These are phyloP conservation scores for Leuciscus idus DNA, from an alignment of 2,113 vertebrate genomes.

Conservation along the genomic window DNA sequence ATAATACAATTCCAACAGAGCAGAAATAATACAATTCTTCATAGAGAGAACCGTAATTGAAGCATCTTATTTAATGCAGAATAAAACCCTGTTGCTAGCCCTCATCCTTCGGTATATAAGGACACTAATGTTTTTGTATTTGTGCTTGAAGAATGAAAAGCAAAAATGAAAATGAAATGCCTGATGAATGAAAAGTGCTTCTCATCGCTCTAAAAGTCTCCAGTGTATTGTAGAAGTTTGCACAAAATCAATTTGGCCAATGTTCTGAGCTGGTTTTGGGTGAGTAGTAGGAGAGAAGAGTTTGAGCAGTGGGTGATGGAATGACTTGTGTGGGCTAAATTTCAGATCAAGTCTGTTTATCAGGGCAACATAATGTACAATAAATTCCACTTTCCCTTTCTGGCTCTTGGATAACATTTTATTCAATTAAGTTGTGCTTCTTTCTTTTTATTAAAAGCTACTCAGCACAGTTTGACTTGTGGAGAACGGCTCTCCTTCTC, in stretches of 20 bases:
- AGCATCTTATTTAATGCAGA: neutral
- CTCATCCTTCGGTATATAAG: neutral
- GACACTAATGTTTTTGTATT: neutral
- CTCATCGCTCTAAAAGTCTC: neutral
- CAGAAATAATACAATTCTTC: neutral
- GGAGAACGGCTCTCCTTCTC: slow-evolving; percentile 23
- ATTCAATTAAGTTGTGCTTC: slow-evolving; percentile 68
- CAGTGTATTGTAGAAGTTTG: slow-evolving; percentile 20
- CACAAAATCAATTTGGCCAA: slow-evolving; percentile 58
- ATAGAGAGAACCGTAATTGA: neutral
- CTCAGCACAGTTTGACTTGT: slow-evolving; percentile 59
- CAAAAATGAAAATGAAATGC: slow-evolving; percentile 15
- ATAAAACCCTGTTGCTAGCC: neutral
- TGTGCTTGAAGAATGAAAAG: neutral
- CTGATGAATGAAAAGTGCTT: slow-evolving; percentile 21
- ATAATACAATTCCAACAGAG: neutral
- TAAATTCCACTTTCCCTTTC: slow-evolving; percentile 71
- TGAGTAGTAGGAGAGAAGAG: slow-evolving; percentile 48
- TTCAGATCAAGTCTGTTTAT: slow-evolving; percentile 68
- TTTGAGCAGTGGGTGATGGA: slow-evolving; percentile 65
- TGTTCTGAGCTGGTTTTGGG: slow-evolving; percentile 57
- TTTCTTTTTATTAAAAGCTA: slow-evolving; percentile 73
- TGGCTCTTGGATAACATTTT: slow-evolving; percentile 69
- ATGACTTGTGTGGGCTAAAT: slow-evolving; percentile 66
- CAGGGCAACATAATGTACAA: slow-evolving; percentile 71